Percentiles rank a stretch among this genome's conserved stretches.
Conservation (phyloP, 2,888 invertebrate species). For the Cryptus viduatorius region DNA sequence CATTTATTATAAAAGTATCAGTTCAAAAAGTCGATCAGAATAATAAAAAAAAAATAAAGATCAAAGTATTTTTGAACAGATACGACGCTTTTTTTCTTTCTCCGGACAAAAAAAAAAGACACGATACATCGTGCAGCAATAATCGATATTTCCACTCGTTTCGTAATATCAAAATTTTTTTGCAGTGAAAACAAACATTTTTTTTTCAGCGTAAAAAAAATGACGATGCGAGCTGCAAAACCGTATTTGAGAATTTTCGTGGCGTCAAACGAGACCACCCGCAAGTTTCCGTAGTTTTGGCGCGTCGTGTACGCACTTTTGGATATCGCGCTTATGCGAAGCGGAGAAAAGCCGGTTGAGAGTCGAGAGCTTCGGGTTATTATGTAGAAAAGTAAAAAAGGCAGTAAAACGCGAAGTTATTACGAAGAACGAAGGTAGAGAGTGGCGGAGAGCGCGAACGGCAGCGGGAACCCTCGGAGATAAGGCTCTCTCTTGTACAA, state of each 20-base stretch:
- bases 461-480: conserved; percentile 48
- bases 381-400: conserved; percentile 44
- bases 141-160: no score
- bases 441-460: conserved; percentile 40
- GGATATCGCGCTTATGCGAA: neutral
- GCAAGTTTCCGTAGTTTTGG: neutral
- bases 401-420: conserved; percentile 58
- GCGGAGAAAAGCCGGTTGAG: conserved; percentile 6
- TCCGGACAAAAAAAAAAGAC: no score
- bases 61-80: no score
- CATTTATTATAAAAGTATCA: no score
- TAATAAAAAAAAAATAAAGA: no score
- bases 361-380: conserved; percentile 39
- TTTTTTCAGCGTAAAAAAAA: no score
- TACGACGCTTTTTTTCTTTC: no score
- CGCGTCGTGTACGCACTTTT: neutral
- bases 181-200: no score
- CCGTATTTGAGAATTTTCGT: neutral
- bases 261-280: neutral
- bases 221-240: neutral
- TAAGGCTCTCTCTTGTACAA: conserved; percentile 30
- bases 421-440: conserved; percentile 4
- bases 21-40: no score
- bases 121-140: no score
- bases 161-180: no score